Base-by-base conservation (phyloP, 2,797 vertebrate species). In the Cirrhinus mrigala region DNA sequence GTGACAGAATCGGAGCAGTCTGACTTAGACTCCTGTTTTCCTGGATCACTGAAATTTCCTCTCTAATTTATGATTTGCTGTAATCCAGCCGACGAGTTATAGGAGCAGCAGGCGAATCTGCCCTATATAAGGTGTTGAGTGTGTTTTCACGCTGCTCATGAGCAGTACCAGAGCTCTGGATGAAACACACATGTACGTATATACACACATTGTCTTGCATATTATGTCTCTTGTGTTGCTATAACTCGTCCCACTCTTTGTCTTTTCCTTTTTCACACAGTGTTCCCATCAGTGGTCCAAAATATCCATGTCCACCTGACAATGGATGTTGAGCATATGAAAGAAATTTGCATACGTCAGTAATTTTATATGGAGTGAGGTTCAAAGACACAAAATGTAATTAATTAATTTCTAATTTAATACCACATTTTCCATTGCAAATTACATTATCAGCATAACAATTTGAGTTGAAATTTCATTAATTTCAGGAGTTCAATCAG, bases 1-100 rank as follows among this genome's bases (percentile, higher is more conserved):
- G 70, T 91, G 89, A 95, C 94, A 95, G 94, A 94, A 94, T 93
- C 78, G 54, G 94, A 94, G 90, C 93, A 95, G 91, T 92, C 91
- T 88, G 90, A 87, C 90, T 89, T 92, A 88, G 85, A 81, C 85
- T 88, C 82, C 87, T 90, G 81, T 93, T 94, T 91, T 90, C 90
- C 91, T 69, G 50, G 89, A 92, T 91, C 74, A 85, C 89, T 89
- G 87, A 89, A n/a, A 90, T 91, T 91, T 89, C 89, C 91, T 89
- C 79, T 1, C 74, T 94, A 94, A 94, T 95, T 94, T 94, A 94
- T 94, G 92, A 91, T 91, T 91, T 83, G 81, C 91, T 82, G 89
- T 86, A 89, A 84, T 82, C 68, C 74, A 81, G 84, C 86, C 58
- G 90, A 92, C 91, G 87, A 9, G 68, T 92, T 93, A 89, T 90